phyloP scores from a whole-genome alignment of 2,888 invertebrate species.

The Melanchra persicariae region DNA sequence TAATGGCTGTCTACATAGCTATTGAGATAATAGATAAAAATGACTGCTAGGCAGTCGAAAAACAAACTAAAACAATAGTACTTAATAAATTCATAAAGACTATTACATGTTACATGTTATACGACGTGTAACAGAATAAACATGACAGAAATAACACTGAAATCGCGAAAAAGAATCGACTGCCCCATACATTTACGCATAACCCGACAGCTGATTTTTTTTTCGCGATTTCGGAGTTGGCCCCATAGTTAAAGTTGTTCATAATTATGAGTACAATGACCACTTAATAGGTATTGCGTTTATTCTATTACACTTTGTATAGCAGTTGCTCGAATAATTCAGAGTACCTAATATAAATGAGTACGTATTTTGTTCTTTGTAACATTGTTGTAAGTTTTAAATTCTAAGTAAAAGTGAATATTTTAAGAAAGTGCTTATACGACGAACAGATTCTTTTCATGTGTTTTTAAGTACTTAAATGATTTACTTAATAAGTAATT shows the following conservation, averaged over 20 bases:
- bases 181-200: too few species aligned
- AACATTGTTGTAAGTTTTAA: constrained; percentile 9
- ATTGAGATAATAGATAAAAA: constrained; percentile 36
- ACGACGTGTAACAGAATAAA: too few species aligned
- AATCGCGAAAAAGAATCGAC: too few species aligned
- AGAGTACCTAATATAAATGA: constrained; percentile 2
- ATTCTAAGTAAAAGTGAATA: constrained; percentile 28
- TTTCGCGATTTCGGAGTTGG: too few species aligned
- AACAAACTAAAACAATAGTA: not conserved
- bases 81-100: constrained; percentile 13
- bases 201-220: too few species aligned
- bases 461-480: not conserved
- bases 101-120: too few species aligned
- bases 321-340: not conserved
- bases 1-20: constrained; percentile 19
- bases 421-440: constrained; percentile 61
- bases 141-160: too few species aligned
- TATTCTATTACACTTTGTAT: constrained; percentile 6
- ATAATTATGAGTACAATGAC: too few species aligned
- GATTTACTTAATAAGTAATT: not conserved
- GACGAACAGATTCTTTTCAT: constrained; percentile 26
- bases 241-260: too few species aligned
- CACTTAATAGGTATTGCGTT: too few species aligned
- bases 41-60: constrained; percentile 46
- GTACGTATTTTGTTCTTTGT: constrained; percentile 31